Base-by-base conservation (phyloP, 2,888 invertebrate genomes). In the Erpobdella octoculata region DNA sequence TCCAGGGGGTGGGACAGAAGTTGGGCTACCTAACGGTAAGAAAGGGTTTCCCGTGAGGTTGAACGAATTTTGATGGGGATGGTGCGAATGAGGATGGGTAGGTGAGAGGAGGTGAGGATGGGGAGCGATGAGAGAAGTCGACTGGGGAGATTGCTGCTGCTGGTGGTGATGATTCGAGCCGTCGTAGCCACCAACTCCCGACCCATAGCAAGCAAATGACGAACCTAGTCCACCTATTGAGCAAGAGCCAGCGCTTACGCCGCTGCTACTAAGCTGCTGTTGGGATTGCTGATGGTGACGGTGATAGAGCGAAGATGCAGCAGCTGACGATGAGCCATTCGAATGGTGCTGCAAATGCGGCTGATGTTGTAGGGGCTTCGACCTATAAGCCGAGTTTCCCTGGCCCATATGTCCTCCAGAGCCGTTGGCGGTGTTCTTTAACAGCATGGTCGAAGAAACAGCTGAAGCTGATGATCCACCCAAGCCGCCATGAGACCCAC, bases 21-120 rank as follows among this genome's bases (percentile, higher is more conserved):
- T 62, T 6, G 33, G 31, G 35, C 62, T 35, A 62, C n/a, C 35
- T 35, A 62, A 35, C n/a, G 33, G 33, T 5, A 31, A n/a, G 12
- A 31, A 31, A 31, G 33, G 33, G 33, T 35, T 62, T n/a, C 31
- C 62, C 28, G 35, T 5, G 25, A 31, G n/a, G 31, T 35, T 35
- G 62, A 33, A 62, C 33, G 33, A 31, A 35, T 35, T 35, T n/a
- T 33, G 33, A 21, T 35, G 33, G 18, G 31, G 62, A 9, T 62
- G 62, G n/a, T 41, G 46, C 12, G 12, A n/a, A n/a, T 41, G 36
- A 12, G 36, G 65, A 31, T 65, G 65, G 21, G 38, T 25, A 21
- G 69, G 69, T 48, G 48, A 48, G 25, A 69, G 58, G 6, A 69
- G 58, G 53, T 69, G 69, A n/a, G 67, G 41, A 46, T 67, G 67